Conservation (phyloP, 2,888 invertebrate genomes). For the Acrocyrtus sp. region DNA sequence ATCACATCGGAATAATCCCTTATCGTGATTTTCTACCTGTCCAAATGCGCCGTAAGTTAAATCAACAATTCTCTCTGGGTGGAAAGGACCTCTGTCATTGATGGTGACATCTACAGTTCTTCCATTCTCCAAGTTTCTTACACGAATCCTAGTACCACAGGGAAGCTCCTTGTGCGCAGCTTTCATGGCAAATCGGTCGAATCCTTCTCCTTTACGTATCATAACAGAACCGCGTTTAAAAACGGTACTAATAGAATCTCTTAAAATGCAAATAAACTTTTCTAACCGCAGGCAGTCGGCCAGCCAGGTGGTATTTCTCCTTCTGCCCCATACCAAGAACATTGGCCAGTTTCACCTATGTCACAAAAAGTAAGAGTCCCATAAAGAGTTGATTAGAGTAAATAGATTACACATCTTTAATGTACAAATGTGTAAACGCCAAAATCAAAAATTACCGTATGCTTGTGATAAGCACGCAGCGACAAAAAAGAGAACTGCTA, state of each 20-base stretch:
- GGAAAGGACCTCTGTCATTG: constrained; percentile 51
- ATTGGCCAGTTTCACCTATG: constrained; percentile 29
- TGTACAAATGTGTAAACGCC: too few species aligned
- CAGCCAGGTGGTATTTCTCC: constrained; percentile 59
- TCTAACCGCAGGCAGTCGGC: constrained; percentile 55
- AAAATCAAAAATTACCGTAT: too few species aligned
- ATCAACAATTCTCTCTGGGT: constrained; percentile 51
- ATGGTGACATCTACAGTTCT: constrained; percentile 50
- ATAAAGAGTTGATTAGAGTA: too few species aligned
- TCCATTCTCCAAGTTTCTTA: constrained; percentile 45
- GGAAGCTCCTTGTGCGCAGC: constrained; percentile 41
- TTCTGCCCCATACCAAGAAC: constrained; percentile 56
- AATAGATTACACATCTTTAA: too few species aligned
- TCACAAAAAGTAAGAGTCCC: too few species aligned
- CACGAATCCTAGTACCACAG: constrained; percentile 52
- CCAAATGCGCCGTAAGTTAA: constrained; percentile 56
- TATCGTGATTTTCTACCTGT: constrained; percentile 40
- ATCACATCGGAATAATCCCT: constrained; percentile 51
- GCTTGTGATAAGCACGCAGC: too few species aligned
- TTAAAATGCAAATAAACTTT: too few species aligned
- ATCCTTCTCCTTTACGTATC: constrained; percentile 26
- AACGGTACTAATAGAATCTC: background rate
- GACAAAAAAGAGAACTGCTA: too few species aligned
- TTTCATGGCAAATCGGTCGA: constrained; percentile 49
- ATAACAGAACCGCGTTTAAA: background rate